Conservation (phyloP, 2,888 invertebrate species). For the Magallana nippona region DNA sequence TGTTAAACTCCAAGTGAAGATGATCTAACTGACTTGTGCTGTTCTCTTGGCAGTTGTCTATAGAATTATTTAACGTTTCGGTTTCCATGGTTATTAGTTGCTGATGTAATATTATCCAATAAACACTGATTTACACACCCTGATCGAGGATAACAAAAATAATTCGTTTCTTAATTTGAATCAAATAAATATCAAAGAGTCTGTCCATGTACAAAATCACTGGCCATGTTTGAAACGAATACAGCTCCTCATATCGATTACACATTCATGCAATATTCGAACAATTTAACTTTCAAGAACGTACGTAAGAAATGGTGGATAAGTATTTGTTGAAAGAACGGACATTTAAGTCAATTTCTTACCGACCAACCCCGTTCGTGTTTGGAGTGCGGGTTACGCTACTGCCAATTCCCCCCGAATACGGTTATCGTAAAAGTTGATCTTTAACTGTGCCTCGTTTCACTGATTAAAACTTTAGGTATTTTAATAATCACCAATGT, state of each 20-base stretch:
- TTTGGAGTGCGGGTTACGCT: neutral
- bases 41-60: conserved; percentile 21
- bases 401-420: neutral
- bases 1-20: conserved; percentile 23
- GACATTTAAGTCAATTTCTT: neutral
- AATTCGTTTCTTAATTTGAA: neutral
- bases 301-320: neutral
- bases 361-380: neutral
- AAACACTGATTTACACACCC: conserved; percentile 1
- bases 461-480: conserved; percentile 25
- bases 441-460: conserved; percentile 21
- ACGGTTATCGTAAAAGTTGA: neutral
- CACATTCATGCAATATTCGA: neutral
- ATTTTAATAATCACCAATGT: conserved; percentile 7
- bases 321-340: neutral
- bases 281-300: neutral
- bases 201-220: conserved; percentile 16
- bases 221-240: conserved; percentile 4
- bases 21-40: conserved; percentile 16
- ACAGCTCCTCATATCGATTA: neutral
- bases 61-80: conserved; percentile 19
- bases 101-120: conserved; percentile 18
- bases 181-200: neutral
- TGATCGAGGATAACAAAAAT: neutral
- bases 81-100: conserved; percentile 20